Conservation (phyloP, 2,888 invertebrate species). For the Leucoma salicis region DNA sequence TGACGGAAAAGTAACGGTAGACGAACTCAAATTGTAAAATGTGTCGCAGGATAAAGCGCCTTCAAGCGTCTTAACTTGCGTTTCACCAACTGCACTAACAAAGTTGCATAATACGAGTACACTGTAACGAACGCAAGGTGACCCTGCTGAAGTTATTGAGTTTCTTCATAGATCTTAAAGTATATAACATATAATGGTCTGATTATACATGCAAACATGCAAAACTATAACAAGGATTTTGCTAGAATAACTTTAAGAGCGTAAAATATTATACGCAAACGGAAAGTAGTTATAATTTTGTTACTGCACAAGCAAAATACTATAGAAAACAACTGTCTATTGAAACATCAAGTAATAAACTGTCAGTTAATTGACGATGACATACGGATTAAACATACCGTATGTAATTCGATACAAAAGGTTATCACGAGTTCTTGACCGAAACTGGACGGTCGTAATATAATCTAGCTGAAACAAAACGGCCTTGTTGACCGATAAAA, state of each 20-base stretch:
- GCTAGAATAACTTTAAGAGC: background rate
- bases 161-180: slow-evolving; percentile 46
- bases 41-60: slow-evolving; percentile 48
- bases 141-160: slow-evolving; percentile 54
- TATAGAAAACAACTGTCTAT: background rate
- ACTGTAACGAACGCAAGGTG: slow-evolving; percentile 59
- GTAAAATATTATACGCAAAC: background rate
- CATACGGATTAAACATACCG: slow-evolving; percentile 16
- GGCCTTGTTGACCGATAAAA: slow-evolving; percentile 38
- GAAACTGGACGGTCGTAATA: slow-evolving; percentile 33
- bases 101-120: slow-evolving; percentile 37
- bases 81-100: slow-evolving; percentile 32
- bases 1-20: slow-evolving; percentile 60
- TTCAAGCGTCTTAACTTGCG: slow-evolving; percentile 29
- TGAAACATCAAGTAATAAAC: slow-evolving; percentile 10
- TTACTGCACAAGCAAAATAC: background rate
- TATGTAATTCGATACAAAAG: slow-evolving; percentile 41
- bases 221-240: slow-evolving; percentile 15
- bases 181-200: slow-evolving; percentile 10
- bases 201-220: slow-evolving; percentile 12
- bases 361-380: slow-evolving; percentile 6
- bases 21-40: slow-evolving; percentile 43
- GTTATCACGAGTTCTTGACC: slow-evolving; percentile 54
- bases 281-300: background rate
- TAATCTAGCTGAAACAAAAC: slow-evolving; percentile 31